These are phyloP conservation scores for Onychomys leucogaster DNA, from an alignment of 2,797 vertebrate genomes.

Conservation along the genomic window DNA sequence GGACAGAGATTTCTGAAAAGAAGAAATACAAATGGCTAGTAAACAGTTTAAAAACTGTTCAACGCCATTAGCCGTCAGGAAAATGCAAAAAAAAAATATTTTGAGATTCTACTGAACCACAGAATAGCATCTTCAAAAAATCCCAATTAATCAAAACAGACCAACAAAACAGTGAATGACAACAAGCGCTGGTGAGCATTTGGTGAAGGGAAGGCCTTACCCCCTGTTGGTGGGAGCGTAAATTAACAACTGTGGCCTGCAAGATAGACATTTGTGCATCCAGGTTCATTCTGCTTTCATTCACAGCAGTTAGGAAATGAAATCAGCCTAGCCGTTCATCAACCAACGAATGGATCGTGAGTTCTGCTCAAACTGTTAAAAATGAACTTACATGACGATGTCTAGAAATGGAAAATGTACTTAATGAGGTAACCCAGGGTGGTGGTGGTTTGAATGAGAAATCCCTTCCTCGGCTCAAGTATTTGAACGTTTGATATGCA, in stretches of 20 bases:
- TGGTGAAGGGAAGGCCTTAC: not conserved
- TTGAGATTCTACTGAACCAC: not conserved
- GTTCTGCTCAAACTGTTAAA: not conserved
- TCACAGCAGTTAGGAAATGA: not conserved
- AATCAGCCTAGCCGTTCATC: not conserved
- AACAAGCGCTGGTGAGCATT: too few relatives aligned
- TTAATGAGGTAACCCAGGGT: not conserved
- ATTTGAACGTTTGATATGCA: not conserved
- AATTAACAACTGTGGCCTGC: not conserved
- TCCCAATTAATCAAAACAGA: not conserved
- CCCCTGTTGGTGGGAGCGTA: not conserved
- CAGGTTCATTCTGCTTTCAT: not conserved
- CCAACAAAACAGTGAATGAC: too few relatives aligned
- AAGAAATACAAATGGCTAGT: not conserved
- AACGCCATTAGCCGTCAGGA: not conserved
- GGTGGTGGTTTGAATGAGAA: not conserved
- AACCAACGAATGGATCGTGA: not conserved
- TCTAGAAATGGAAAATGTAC: not conserved
- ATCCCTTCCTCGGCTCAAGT: not conserved
- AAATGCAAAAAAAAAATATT: not conserved
- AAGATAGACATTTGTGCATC: not conserved
- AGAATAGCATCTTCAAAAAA: not conserved
- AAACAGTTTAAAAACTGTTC: not conserved
- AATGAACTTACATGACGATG: not conserved
- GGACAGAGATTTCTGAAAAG: not conserved